Evolutionary conservation across 2,888 invertebrate genomes (phyloP).

Genomic region (Beris morrisii): DNA sequence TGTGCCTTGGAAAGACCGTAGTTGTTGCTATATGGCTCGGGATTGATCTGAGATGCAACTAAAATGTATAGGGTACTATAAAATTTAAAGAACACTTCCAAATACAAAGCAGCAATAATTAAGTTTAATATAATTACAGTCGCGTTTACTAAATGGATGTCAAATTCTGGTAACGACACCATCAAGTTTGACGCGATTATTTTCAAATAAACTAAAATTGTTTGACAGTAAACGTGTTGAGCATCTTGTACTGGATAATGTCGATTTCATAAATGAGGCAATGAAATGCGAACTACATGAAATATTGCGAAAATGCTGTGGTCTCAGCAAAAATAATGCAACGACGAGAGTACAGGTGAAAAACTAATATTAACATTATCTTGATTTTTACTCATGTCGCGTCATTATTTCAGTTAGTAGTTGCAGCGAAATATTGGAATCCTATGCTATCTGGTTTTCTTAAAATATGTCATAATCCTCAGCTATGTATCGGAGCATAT

Average conservation of each 20-base stretch:
- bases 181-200: constrained; percentile 59
- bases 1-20: no score
- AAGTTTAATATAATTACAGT: constrained; percentile 32
- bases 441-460: constrained; percentile 61
- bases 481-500: constrained; percentile 70
- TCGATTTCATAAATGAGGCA: constrained; percentile 64
- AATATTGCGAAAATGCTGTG: constrained; percentile 56
- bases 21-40: no score
- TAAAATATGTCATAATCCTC: constrained; percentile 61
- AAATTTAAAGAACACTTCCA: neutral
- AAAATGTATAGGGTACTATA: neutral
- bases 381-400: neutral
- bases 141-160: constrained; percentile 64
- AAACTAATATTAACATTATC: neutral
- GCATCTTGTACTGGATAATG: constrained; percentile 71
- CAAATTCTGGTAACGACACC: constrained; percentile 74
- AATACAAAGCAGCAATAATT: neutral
- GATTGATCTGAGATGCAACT: no score
- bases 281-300: constrained; percentile 58
- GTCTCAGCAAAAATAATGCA: constrained; percentile 50
- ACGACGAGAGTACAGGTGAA: constrained; percentile 50
- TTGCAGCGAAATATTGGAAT: constrained; percentile 68
- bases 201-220: constrained; percentile 55
- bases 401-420: constrained; percentile 59
- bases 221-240: constrained; percentile 65